A percentile compares a stretch with the other conserved stretches of the same genome.
These are phyloP conservation scores for Schizaphis graminum DNA, from an alignment of 2,888 invertebrate genomes.

Conservation along the genomic window DNA sequence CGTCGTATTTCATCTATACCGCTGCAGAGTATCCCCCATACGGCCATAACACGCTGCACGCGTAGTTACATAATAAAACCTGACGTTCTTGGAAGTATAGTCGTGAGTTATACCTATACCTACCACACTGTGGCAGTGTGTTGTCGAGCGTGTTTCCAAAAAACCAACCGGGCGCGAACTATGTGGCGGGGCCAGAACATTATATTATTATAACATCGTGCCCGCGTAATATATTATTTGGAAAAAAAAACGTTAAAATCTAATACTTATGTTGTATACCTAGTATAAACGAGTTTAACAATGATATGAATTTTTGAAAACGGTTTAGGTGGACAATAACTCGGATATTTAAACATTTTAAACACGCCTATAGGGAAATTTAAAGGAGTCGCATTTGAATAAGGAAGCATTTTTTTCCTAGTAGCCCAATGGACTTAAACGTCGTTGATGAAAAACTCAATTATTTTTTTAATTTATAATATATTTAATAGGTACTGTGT, in stretches of 20 bases:
- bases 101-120: not conserved
- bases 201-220: not conserved
- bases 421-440: too few species aligned
- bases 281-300: too few species aligned
- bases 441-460: too few species aligned
- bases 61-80: not conserved
- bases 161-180: not conserved
- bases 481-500: too few species aligned
- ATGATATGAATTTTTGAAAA: too few species aligned
- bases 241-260: not conserved
- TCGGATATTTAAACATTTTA: too few species aligned
- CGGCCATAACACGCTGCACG: not conserved
- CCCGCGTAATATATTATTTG: not conserved
- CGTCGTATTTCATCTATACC: conserved; percentile 20
- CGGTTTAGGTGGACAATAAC: too few species aligned
- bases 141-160: not conserved
- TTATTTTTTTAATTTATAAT: too few species aligned
- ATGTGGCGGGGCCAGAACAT: not conserved
- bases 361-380: too few species aligned
- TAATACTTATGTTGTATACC: too few species aligned
- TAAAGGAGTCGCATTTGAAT: too few species aligned
- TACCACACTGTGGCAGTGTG: not conserved
- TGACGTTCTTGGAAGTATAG: conserved; percentile 30
- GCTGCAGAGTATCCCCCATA: not conserved
- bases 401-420: too few species aligned